phyloP scores from a whole-genome alignment of 1,140 invertebrate species.

The Sogatella furcifera region DNA sequence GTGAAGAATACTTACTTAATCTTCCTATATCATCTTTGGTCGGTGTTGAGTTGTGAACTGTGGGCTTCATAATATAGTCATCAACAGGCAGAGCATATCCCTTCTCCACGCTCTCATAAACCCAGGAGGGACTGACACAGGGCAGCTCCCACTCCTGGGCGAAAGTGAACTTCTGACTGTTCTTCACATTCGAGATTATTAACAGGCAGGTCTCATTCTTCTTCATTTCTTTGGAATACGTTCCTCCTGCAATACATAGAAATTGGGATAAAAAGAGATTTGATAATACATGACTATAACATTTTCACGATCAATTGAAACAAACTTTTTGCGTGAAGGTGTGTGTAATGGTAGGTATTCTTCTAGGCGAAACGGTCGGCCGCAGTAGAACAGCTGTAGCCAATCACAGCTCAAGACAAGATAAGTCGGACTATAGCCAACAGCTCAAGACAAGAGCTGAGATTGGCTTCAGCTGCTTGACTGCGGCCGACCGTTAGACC shows the following conservation, averaged over 20 bases:
- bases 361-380: too few species aligned
- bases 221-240: constrained; percentile 31
- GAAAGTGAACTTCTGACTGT: constrained; percentile 70
- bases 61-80: constrained; percentile 46
- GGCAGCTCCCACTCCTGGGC: constrained; percentile 63
- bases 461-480: too few species aligned
- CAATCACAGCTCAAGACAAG: too few species aligned
- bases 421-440: too few species aligned
- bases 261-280: not conserved
- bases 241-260: constrained; percentile 19
- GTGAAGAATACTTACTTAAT: not conserved
- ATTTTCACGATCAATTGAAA: too few species aligned
- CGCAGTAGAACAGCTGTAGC: too few species aligned
- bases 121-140: constrained; percentile 62
- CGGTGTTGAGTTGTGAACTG: constrained; percentile 42
- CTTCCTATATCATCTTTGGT: constrained; percentile 34
- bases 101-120: constrained; percentile 59
- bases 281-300: too few species aligned
- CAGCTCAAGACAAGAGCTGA: too few species aligned
- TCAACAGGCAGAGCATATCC: constrained; percentile 60
- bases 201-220: constrained; percentile 41
- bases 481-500: too few species aligned
- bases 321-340: too few species aligned
- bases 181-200: constrained; percentile 36
- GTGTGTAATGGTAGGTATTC: too few species aligned